phyloP scores from a whole-genome alignment of 2,888 invertebrate species.

The Syrphus vitripennis region DNA sequence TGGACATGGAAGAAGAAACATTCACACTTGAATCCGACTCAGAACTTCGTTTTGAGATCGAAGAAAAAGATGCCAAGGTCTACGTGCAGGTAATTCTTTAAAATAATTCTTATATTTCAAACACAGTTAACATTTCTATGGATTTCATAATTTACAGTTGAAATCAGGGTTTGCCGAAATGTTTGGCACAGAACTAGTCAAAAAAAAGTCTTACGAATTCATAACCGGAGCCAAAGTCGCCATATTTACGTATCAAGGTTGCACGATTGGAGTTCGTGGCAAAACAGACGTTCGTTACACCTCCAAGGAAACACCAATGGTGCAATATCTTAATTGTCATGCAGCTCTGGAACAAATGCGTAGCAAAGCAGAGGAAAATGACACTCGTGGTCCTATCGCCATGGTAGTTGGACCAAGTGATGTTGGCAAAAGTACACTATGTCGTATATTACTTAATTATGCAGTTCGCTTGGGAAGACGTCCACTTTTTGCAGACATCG shows the following conservation, averaged over 20 bases:
- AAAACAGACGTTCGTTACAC: constrained; percentile 96
- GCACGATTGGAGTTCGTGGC: constrained; percentile 91
- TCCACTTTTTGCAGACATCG: constrained; percentile 96
- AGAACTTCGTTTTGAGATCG: constrained; percentile 97
- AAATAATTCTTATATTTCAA: background rate
- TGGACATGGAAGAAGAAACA: constrained; percentile 81
- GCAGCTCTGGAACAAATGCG: constrained; percentile 96
- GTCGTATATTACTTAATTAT: constrained; percentile 94
- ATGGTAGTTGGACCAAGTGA: constrained; percentile 97
- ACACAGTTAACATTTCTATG: background rate
- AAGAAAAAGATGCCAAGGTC: constrained; percentile 92
- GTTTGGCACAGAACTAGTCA: constrained; percentile 97
- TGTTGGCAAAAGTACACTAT: constrained; percentile 97
- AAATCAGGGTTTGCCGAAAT: constrained; percentile 96
- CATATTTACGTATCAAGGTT: constrained; percentile 98
- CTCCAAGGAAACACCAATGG: constrained; percentile 98
- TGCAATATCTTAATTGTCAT: constrained; percentile 96
- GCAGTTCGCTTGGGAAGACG: constrained; percentile 93
- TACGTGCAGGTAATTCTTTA: constrained; percentile 85
- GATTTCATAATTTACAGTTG: constrained; percentile 83
- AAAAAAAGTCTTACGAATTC: constrained; percentile 95
- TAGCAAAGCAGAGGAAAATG: constrained; percentile 88
- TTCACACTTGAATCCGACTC: constrained; percentile 93
- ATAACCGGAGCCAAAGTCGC: constrained; percentile 95
- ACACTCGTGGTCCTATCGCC: constrained; percentile 89